phyloP scores from a whole-genome alignment of 2,797 vertebrate species.

The Hozukius guyotensis region DNA sequence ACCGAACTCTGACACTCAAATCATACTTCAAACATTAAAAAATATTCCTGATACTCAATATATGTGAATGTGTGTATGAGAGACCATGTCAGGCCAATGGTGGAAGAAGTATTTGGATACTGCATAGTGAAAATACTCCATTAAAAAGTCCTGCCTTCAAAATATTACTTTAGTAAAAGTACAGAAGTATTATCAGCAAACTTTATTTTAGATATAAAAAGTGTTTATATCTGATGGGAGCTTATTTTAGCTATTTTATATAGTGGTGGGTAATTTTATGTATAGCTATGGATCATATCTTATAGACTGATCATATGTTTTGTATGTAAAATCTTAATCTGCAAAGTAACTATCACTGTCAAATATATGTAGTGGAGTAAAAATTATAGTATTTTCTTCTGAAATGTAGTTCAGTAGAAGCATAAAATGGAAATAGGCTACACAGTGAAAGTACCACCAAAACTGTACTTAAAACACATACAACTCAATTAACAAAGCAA shows the following conservation, averaged over 20 bases:
- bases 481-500: conserved; percentile 1
- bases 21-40: not conserved
- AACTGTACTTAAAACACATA: not conserved
- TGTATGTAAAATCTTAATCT: not conserved
- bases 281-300: not conserved
- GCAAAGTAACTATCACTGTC: not conserved
- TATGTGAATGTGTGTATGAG: not conserved
- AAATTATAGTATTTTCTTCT: not conserved
- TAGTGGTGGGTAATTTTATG: not conserved
- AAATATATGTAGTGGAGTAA: not conserved
- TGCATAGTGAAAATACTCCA: not conserved
- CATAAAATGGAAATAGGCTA: not conserved
- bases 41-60: not conserved
- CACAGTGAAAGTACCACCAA: not conserved
- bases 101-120: not conserved
- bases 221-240: not conserved
- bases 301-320: not conserved
- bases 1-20: not conserved
- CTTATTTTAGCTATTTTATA: not conserved
- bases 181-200: not conserved
- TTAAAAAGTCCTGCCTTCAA: not conserved
- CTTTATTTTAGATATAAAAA: not conserved
- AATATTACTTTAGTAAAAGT: no score
- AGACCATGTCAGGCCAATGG: not conserved
- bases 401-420: not conserved